phyloP scores from a whole-genome alignment of 2,113 vertebrate species.

The Oryzias melastigma region DNA sequence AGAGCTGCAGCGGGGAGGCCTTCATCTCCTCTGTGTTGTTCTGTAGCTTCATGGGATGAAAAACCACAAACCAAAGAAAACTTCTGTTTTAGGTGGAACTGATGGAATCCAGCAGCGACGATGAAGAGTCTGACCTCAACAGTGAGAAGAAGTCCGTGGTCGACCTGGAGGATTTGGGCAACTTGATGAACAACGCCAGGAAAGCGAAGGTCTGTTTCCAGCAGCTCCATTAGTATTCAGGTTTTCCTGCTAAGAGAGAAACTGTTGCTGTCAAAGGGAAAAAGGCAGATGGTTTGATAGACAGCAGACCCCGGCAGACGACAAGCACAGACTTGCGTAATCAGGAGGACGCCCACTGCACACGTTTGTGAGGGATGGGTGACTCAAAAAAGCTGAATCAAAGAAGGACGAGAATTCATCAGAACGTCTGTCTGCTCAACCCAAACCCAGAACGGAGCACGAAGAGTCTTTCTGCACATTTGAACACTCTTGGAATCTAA shows the following conservation, averaged over 20 bases:
- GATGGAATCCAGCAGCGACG: constrained; percentile 86
- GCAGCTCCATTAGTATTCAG: not conserved
- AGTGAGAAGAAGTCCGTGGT: constrained; percentile 72
- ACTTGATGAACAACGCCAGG: constrained; percentile 79
- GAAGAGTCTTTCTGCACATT: no score
- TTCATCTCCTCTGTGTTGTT: no score
- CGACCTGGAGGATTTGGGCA: constrained; percentile 90
- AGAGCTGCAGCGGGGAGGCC: constrained; percentile 3
- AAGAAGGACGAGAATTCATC: no score
- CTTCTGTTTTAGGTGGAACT: constrained; percentile 68
- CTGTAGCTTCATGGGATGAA: no score
- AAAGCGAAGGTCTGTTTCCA: constrained; percentile 78
- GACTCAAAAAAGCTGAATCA: constrained; percentile 54
- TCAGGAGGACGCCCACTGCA: constrained; percentile 69
- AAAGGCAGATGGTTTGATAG: constrained; percentile 77
- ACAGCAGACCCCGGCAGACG: constrained; percentile 68
- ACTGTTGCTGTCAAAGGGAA: constrained; percentile 48
- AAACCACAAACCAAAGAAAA: no score
- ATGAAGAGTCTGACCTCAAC: constrained; percentile 72
- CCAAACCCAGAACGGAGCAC: no score
- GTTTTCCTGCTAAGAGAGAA: constrained; percentile 5
- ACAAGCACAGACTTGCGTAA: constrained; percentile 66
- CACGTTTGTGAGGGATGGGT: constrained; percentile 60
- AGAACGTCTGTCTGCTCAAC: no score
- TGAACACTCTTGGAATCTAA: no score